Base-by-base conservation (phyloP, 2,113 vertebrate genomes). In the Sylvicapra grimmia region DNA sequence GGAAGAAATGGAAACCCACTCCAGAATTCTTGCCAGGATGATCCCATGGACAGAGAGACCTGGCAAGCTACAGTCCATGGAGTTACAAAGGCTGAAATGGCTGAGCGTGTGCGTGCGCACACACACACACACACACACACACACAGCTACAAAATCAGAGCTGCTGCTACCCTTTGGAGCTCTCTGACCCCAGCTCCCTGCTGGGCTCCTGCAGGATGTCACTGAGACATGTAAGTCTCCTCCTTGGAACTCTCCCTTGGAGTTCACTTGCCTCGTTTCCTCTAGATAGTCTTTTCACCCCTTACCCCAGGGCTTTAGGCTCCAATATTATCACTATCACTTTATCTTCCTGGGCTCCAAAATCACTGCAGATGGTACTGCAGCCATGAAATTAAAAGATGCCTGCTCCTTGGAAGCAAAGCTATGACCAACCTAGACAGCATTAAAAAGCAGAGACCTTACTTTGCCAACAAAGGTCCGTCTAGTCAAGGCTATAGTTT, bases 171-270 rank as follows among this genome's bases (percentile, higher is more conserved):
- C 14, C 5, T 89, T 93, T 86, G 56, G 54, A 90, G 10, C 15
- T 82, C 53, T 84, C 19, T 87, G 54, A 36, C 61, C 27, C 33
- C 49, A 19, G 21, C 14, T 29, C 19, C 53, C 59, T 82, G 25
- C 54, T 53, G 15, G 36, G 47, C 51, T 75, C 29, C 25, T 25
- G 3, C 4, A 0, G 36, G 82, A 54, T 23, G 51, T 56, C 58
- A 53, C 2, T 14, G 16, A 8, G 4, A 49, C 12, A 8, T 4
- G 2, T 11, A n/a, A 49, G 21, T 12, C 53, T 13, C 25, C 4
- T 40, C 14, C 79, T 3, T 75, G n/a, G 40, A 40, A 40, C 10
- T 21, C 19, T 40, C 12, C 27, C 33, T 68, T 21, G 12, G 61
- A 21, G 29, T 54, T 33, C 2, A 19, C 5, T 6, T 16, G 19